These are phyloP conservation scores for Antennarius maculatus DNA, from an alignment of 2,797 vertebrate genomes.

Conservation along the genomic window DNA sequence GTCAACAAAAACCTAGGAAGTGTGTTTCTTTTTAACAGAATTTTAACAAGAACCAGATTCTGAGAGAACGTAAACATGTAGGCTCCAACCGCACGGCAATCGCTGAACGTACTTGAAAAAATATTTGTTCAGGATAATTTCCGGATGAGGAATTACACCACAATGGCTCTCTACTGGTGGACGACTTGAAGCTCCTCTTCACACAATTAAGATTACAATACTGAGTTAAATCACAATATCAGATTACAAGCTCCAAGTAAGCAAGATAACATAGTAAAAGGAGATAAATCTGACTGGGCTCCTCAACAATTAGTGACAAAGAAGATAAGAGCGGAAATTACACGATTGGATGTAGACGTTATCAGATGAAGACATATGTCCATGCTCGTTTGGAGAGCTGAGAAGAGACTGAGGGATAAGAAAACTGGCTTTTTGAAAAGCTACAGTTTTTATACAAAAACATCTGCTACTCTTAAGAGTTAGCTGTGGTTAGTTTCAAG, in stretches of 20 bases:
- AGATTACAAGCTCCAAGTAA: conserved; percentile 13
- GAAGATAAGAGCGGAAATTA: conserved; percentile 66
- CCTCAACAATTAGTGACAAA: conserved; percentile 53
- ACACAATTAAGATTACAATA: conserved; percentile 36
- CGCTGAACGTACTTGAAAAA: conserved; percentile 2
- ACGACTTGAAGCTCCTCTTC: conserved; percentile 15
- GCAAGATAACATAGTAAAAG: conserved; percentile 41
- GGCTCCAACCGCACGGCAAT: not conserved
- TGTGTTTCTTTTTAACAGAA: not conserved
- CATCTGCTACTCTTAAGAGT: not conserved
- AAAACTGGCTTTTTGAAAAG: not conserved
- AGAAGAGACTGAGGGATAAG: not conserved
- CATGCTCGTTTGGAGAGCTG: conserved; percentile 6
- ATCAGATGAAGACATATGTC: conserved; percentile 65
- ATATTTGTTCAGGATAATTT: not conserved
- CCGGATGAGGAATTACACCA: not conserved
- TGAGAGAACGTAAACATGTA: not conserved
- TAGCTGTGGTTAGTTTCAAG: conserved; percentile 8
- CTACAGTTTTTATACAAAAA: not conserved
- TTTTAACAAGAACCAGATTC: not conserved
- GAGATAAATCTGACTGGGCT: conserved; percentile 52
- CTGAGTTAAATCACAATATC: too few relatives aligned
- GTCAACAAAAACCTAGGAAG: not conserved
- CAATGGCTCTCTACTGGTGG: not conserved
- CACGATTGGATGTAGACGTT: conserved; percentile 55